Base-by-base conservation (phyloP, 2,888 invertebrate genomes). In the Lasioglossum lativentre region DNA sequence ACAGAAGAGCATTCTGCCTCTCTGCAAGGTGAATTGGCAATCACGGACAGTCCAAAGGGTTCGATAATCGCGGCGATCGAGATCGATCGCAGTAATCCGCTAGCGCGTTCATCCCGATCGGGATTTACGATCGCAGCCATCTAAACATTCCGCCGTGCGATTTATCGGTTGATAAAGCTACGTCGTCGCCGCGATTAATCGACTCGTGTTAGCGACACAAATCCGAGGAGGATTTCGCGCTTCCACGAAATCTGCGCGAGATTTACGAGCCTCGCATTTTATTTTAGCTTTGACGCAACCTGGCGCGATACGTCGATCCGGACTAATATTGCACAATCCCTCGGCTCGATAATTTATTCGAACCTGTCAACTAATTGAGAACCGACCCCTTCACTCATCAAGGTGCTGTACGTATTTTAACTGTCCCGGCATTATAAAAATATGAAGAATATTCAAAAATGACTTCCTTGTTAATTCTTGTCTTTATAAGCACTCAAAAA, bases 201-300 rank as follows among this genome's bases (percentile, higher is more conserved):
- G 80, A 83, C 75, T 27, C 75, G 52, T 38, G 77, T 83, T 83
- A 80, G 70, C 68, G 76, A 59, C 70, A 71, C 68, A 80, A 85
- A 85, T 85, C 34, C 45, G 30, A 40, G 68, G 30, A 40, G 27
- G 66, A 27, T 56, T n/a, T 75, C 75, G 66, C 45, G 63, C 3
- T n/a, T 56, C 30, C 42, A 34, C 68, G 66, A 63, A 76, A 75
- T 38, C 75, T 63, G 30, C 59, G 40, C 40, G 23, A 66, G 82
- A 84, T 84, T 74, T 78, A 81, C 63, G 73, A 45, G 23, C 27
- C 12, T 19, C 38, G 38, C 68, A 4, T 75, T 71, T 71, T 77
- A 34, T 45, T 63, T 38, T 4, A 5, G 23, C 4, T 1, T 73
- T 30, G 70, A 85, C 84, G 84, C 80, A 75, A 74, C 63, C 71